Percentiles rank a stretch among this genome's conserved stretches.
phyloP scores from a whole-genome alignment of 2,113 vertebrate species.

The Otus sunia region DNA sequence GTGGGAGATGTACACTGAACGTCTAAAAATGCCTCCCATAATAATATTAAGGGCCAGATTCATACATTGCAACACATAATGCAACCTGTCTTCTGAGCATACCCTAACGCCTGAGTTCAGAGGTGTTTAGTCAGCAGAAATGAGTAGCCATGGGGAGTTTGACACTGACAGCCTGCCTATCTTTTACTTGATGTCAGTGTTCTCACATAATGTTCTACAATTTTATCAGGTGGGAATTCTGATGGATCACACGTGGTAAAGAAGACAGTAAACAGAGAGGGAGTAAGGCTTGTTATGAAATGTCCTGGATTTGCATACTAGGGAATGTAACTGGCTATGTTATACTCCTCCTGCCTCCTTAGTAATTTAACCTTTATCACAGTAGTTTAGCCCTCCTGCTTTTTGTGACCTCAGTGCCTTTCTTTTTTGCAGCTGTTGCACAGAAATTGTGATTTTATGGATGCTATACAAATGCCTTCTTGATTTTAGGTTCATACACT shows the following conservation, averaged over 20 bases:
- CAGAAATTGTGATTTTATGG: neutral
- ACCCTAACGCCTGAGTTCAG: neutral
- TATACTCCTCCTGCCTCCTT: neutral
- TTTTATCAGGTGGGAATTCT: slow-evolving; percentile 1
- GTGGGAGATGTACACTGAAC: neutral
- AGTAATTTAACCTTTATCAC: slow-evolving; percentile 9
- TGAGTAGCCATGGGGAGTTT: neutral
- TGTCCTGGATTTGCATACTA: neutral
- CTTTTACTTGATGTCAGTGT: neutral
- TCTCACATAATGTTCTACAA: neutral
- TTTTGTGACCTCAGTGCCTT: neutral
- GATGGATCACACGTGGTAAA: neutral
- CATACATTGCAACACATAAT: neutral
- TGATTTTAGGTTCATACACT: neutral
- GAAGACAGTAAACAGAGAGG: neutral
- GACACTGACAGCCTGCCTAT: neutral
- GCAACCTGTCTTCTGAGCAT: neutral
- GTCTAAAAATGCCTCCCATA: neutral
- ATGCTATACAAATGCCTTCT: neutral
- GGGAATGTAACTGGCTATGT: neutral
- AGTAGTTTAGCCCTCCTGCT: neutral
- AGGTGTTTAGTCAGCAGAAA: neutral
- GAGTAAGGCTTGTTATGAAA: neutral
- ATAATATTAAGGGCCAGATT: neutral
- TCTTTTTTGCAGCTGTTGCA: neutral